Evolutionary conservation across 2,797 vertebrate species (phyloP).

Genomic region (Euphonia xanthogaster): DNA sequence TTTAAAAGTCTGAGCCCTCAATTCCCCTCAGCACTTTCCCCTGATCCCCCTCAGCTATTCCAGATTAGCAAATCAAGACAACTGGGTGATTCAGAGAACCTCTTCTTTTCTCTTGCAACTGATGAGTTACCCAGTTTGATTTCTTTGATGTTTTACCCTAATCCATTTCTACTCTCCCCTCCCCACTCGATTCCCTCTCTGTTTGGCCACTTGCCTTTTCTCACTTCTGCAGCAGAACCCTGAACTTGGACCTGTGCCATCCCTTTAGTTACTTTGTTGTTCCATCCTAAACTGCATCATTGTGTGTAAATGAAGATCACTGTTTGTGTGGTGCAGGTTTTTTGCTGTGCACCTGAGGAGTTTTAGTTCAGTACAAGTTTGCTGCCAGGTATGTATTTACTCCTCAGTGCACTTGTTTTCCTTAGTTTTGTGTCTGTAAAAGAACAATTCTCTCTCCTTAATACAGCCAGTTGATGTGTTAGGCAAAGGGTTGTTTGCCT

Average conservation of each 20-base stretch:
- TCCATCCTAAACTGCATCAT: not conserved
- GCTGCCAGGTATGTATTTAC: not conserved
- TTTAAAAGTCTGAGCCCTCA: not conserved
- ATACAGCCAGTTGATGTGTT: not conserved
- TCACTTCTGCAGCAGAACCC: not conserved
- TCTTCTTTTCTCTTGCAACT: not conserved
- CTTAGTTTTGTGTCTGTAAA: not conserved
- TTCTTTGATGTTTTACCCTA: not conserved
- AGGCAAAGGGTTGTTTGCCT: not conserved
- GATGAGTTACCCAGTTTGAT: not conserved
- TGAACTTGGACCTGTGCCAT: not conserved
- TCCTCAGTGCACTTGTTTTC: not conserved
- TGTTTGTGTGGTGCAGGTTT: not conserved
- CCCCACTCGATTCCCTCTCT: accelerated
- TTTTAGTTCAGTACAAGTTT: not conserved
- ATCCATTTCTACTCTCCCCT: not conserved
- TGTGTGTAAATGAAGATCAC: not conserved
- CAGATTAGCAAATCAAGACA: not conserved
- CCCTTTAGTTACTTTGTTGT: not conserved
- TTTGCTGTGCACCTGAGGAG: not conserved
- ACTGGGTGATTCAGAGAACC: not conserved
- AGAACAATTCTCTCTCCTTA: not conserved
- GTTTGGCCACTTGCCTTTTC: not conserved
- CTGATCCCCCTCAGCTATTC: not conserved
- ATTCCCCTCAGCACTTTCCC: accelerated